A percentile compares a stretch with the other conserved stretches of the same genome.
Evolutionary conservation across 2,888 invertebrate genomes (phyloP).

Genomic region (Schizaphis graminum): DNA sequence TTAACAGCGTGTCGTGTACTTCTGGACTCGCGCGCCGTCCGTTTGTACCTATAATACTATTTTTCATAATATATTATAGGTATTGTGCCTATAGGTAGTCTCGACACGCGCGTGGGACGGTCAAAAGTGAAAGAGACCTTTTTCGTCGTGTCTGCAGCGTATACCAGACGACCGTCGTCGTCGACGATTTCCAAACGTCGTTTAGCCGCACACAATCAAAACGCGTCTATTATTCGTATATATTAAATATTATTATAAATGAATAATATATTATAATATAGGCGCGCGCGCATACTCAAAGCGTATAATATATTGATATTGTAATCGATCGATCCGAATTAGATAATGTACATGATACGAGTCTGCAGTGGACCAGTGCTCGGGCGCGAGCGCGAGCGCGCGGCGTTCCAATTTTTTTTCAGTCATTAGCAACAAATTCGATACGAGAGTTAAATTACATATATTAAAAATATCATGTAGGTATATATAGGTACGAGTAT

Average conservation of each 20-base stretch:
- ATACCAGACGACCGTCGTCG: background rate
- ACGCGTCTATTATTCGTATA: background rate
- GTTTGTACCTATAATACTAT: background rate
- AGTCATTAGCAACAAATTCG: background rate
- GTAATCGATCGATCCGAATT: constrained; percentile 13
- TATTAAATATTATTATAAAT: background rate
- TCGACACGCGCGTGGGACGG: constrained; percentile 1
- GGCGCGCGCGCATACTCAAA: background rate
- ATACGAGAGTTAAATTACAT: background rate
- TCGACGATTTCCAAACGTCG: constrained; percentile 26
- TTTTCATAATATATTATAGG: background rate
- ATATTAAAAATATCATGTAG: background rate
- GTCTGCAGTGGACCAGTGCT: background rate
- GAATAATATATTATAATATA: background rate
- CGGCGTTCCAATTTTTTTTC: constrained; percentile 1
- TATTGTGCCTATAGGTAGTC: background rate
- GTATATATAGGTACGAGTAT: background rate
- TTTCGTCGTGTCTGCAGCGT: background rate
- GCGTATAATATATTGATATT: background rate
- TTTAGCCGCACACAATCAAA: constrained; percentile 2
- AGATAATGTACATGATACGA: background rate
- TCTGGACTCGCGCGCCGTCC: background rate
- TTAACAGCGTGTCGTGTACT: constrained; percentile 3
- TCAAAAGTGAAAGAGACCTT: constrained; percentile 13
- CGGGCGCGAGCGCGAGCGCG: background rate